These are phyloP conservation scores for Australoheros facetus DNA, from an alignment of 2,797 vertebrate species.

Conservation along the genomic window DNA sequence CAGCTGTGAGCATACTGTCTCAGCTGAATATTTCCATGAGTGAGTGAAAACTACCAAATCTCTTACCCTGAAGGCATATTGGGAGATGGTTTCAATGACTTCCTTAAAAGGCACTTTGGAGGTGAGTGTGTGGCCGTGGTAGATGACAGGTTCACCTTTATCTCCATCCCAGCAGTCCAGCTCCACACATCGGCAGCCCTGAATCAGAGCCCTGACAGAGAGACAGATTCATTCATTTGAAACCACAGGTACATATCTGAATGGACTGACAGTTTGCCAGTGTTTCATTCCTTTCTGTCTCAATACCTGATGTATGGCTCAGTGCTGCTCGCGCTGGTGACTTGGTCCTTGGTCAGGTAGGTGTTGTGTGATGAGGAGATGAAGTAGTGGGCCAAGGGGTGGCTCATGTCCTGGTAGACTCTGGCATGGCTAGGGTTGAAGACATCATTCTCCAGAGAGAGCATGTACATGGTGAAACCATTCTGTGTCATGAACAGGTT, in stretches of 20 bases:
- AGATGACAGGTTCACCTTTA: constrained; percentile 90
- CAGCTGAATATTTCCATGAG: neutral
- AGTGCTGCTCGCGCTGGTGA: constrained; percentile 92
- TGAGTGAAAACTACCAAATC: neutral
- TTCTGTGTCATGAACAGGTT: constrained; percentile 90
- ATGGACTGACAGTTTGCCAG: neutral
- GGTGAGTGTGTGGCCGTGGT: constrained; percentile 93
- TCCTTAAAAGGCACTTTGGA: constrained; percentile 95
- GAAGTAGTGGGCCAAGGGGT: constrained; percentile 91
- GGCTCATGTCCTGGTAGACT: constrained; percentile 92
- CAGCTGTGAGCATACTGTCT: neutral
- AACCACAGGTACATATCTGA: neutral
- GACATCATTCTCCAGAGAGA: constrained; percentile 88
- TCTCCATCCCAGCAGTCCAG: constrained; percentile 98
- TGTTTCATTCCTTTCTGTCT: neutral
- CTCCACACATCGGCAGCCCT: constrained; percentile 96
- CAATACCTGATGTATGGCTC: constrained; percentile 93
- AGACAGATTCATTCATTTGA: neutral
- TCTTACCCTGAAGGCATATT: constrained; percentile 91
- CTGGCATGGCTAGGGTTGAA: constrained; percentile 84
- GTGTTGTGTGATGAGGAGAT: constrained; percentile 90
- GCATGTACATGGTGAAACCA: constrained; percentile 95
- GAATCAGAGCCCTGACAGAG: constrained; percentile 86
- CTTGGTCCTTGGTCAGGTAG: constrained; percentile 94
- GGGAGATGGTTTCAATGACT: constrained; percentile 90